phyloP scores from a whole-genome alignment of 37 sponge, comb jelly and placozoan genomes.

The Chondrilla cf. caribensis region DNA sequence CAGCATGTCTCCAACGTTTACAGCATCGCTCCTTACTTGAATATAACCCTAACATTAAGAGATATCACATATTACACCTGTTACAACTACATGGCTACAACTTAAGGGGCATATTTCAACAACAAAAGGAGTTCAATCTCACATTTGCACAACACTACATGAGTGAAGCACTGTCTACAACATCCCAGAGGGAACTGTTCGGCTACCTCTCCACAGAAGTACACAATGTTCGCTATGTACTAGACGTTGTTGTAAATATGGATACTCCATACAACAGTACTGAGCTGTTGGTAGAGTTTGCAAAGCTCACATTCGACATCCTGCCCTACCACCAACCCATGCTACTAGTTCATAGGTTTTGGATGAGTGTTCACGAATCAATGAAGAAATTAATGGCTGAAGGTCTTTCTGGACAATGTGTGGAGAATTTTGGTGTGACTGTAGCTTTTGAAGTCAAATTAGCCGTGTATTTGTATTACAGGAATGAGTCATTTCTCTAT shows the following conservation, averaged over 20 bases:
- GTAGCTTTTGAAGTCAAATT: no score
- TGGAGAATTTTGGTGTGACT: no score
- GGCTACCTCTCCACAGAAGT: no score
- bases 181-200: no score
- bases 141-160: no score
- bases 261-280: background rate
- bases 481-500: no score
- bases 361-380: background rate
- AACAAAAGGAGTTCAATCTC: no score
- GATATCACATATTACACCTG: background rate
- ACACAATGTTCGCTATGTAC: background rate
- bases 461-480: no score
- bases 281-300: background rate
- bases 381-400: background rate
- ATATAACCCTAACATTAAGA: background rate
- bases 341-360: background rate
- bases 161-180: no score
- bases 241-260: background rate
- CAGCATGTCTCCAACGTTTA: background rate
- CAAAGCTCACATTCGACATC: background rate
- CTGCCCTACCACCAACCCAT: background rate
- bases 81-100: background rate
- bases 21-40: background rate
- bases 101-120: no score
- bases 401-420: no score